Base-by-base conservation (phyloP, 1,140 invertebrate species). In the Hyles euphorbiae region DNA sequence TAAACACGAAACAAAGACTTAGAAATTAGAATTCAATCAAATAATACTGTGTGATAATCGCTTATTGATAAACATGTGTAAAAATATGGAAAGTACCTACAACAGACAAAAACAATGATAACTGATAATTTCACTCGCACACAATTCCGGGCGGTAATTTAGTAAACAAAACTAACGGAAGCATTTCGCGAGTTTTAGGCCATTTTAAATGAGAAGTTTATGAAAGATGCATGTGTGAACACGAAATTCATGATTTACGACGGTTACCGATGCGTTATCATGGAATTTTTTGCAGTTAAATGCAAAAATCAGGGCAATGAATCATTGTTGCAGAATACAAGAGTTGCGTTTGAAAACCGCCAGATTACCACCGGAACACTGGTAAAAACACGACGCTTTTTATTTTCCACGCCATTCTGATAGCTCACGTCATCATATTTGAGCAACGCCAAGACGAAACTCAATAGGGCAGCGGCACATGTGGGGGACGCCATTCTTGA, bases 401-500 rank as follows among this genome's bases (percentile, higher is more conserved):
- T 64, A 53, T 73, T 70, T 74, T 77, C 67, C 69, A 70, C 74
- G 74, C 61, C 60, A 68, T 79, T 68, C 60, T 58, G 60, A 68
- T 61, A 76, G 75, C 63, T 81, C 76, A 85, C 80, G 81, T 87
- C 80, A 86, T 82, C 77, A 76, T 69, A 75, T 81, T 78, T 74
- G 76, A 66, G 71, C 70, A 79, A 72, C 60, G 72, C 70, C 76
- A 74, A 76, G 69, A 70, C 70, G 79, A 87, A 86, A 87, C 78
- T 77, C 69, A 81, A 84, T 81, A 79, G 77, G 80, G 66, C 72
- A 74, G 74, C 85, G 80, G 86, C 83, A 88, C 88, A 89, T 89
- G 88, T 89, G 87, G 87, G 82, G 86, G 88, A 89, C 88, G 88
- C 88, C 88, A 89, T 89, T 89, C 86, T 80, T 83, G 80, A 87